Base-by-base conservation (phyloP, 2,888 invertebrate species). In the Spodoptera picta region DNA sequence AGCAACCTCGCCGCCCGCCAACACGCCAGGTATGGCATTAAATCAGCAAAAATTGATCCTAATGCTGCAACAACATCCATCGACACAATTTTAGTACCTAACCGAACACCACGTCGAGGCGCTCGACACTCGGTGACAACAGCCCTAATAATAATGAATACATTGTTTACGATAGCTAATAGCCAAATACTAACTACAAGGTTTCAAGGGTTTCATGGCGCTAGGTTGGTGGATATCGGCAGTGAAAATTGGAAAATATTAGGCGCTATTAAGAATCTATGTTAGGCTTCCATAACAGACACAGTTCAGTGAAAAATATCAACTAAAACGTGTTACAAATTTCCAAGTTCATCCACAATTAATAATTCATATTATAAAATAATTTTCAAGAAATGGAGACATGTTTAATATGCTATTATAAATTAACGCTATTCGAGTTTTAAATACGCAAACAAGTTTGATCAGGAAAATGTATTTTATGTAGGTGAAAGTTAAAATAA, bases 11-110 rank as follows among this genome's bases (percentile, higher is more conserved):
- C 96, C 77, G 97, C 97, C 77, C 94, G 92, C 95, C 96, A 95
- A 95, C 96, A 92, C 89, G 96, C 97, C 93, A 97, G 91, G 87
- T 95, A 96, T 70, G 96, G 96, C 87, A 95, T 93, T 92, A 97
- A 92, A 92, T 96, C 97, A 90, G 95, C 93, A 87, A 96, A 94
- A 94, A 96, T 95, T 86, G 96, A 96, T 86, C 95, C 87, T 86
- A 96, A 80, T 86, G 96, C 97, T 97, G 96, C 87, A 96, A 96
- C 94, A 95, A 93, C 86, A 87, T 87, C 86, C 87, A 84, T 68
- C 78, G 75, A 80, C 74, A 79, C 77, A 62, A 63, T 62, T 75
- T 81, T 77, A 80, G 72, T 79, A 75, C 63, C 66, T 64, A 57
- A 54, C 63, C 55, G 58, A 62, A 57, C 58, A 60, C 45, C 65